Evolutionary conservation across 1,140 invertebrate species (phyloP), one percentile per base, ranked within the genome.

Genomic region (Sycophila sp.): DNA sequence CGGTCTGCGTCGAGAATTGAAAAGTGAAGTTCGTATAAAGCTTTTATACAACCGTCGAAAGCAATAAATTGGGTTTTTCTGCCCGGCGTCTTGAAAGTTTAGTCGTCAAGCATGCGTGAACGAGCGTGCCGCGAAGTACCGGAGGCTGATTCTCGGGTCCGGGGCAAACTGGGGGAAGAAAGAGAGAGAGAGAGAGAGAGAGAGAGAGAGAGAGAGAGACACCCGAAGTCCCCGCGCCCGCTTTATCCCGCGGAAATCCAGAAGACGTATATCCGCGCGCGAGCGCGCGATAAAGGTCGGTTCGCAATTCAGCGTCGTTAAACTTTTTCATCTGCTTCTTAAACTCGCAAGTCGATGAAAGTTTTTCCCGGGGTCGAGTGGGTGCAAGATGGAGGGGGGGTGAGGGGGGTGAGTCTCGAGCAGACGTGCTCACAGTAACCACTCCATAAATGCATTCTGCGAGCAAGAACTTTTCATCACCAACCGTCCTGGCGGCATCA

Each of bases 251-350:
- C 10, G 13, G 45, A 63, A 63, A 63, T 40, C 36, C 28, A 42
- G 49, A 40, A 55, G 17, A 53, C 42, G 15, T 34, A 49, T 36
- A 45, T 24, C 30, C 4, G 0, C 19, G 11, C 10, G 22, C 13
- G 5, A 1, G 13, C 2, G 11, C 4, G 45, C 36, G 58, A 55
- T 70, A 58, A 64, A 58, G 40, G 51, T 28, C 22, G 42, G 58
- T 13, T 58, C n/a, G 30, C 34, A 26, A 55, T 53, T 62, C 67
- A 62, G 26, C 78, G 79, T 82, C 78, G 82, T 82, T 82, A 78
- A 83, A 84, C 79, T 85, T 85, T 81, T 84, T 84, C 79, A 78
- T 82, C 78, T 79, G 73, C 78, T 81, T 82, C 74, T 80, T 76
- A 80, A 56, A 84, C 79, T 83, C 71, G 71, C 81, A 82, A 79